Evolutionary conservation across 2,888 invertebrate species (phyloP), one percentile per base, ranked within the genome.

Genomic region (Dryobotodes eremita): DNA sequence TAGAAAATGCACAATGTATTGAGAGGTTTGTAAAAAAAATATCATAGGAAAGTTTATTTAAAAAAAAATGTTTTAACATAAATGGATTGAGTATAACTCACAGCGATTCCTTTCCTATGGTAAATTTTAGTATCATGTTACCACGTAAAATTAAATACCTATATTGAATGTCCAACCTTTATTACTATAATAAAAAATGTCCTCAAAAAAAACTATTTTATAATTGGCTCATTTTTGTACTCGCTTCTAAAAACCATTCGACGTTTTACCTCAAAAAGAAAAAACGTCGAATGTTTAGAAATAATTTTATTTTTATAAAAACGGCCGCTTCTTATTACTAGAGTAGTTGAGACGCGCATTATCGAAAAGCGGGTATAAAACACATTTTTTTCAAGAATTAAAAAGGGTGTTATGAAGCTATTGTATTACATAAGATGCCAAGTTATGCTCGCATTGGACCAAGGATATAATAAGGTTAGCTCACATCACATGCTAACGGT

Each of bases 391-490:
- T 83, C 83, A 82, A 84, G 84, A 87, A 91, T 85, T 10, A 80
- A 59, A 80, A 82, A 84, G 84, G 75, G 86, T 89, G 84, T 87
- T 83, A 80, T 55, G 82, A 86, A 82, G 90, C 89, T 89, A 85
- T 92, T 92, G 91, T 94, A 93, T 94, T 94, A 94, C 93, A 90
- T 96, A 95, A 95, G 95, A 96, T 95, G 96, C 95, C 96, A 96
- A 95, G 93, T 94, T 93, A 95, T 75, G 94, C 94, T 95, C 94
- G 95, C 95, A 94, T 95, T 95, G 96, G 96, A 96, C 96, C 96
- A 96, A 96, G 95, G 95, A 94, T 93, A 91, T 86, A 91, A 92
- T 95, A 96, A 95, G 95, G 94, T 91, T 96, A 95, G 95, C 94
- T 94, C 94, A 94, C 95, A 87, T 95, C 95, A 95, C 95, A 93